These are phyloP conservation scores for Trichonephila clavata DNA, from an alignment of 1,140 invertebrate species.

Conservation along the genomic window DNA sequence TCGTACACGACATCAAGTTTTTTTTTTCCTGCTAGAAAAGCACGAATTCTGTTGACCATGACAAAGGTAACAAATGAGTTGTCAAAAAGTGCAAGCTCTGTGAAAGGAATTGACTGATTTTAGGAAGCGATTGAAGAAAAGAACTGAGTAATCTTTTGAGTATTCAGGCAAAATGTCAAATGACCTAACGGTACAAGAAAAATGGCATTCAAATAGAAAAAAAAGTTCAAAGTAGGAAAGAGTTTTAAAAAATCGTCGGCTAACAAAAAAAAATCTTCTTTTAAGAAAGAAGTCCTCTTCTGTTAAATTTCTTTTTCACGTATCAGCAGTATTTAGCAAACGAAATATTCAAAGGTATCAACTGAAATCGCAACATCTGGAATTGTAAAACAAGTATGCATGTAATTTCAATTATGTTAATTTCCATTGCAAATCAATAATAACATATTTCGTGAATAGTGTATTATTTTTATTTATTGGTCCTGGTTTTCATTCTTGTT, in stretches of 20 bases:
- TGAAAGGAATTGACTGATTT: constrained; percentile 21
- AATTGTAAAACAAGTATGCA: too few species aligned
- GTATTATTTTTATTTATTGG: too few species aligned
- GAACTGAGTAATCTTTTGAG: background rate
- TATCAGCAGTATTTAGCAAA: background rate
- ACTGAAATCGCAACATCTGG: too few species aligned
- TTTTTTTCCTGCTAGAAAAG: background rate
- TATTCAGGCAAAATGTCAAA: constrained; percentile 8
- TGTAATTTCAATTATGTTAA: too few species aligned
- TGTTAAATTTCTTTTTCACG: background rate
- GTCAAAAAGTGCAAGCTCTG: constrained; percentile 15
- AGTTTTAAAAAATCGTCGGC: too few species aligned
- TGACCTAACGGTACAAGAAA: background rate
- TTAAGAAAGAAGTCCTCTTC: background rate
- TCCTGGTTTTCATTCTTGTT: too few species aligned
- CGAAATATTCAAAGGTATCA: too few species aligned
- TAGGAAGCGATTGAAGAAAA: background rate
- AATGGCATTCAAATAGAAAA: background rate
- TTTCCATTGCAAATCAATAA: too few species aligned
- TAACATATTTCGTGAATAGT: too few species aligned
- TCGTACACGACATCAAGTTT: too few species aligned
- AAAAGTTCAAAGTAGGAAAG: background rate
- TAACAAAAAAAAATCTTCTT: background rate
- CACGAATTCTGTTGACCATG: background rate
- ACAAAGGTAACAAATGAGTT: constrained; percentile 18